Conservation (phyloP, 2,888 invertebrate genomes). For the Hermodice carunculata region DNA sequence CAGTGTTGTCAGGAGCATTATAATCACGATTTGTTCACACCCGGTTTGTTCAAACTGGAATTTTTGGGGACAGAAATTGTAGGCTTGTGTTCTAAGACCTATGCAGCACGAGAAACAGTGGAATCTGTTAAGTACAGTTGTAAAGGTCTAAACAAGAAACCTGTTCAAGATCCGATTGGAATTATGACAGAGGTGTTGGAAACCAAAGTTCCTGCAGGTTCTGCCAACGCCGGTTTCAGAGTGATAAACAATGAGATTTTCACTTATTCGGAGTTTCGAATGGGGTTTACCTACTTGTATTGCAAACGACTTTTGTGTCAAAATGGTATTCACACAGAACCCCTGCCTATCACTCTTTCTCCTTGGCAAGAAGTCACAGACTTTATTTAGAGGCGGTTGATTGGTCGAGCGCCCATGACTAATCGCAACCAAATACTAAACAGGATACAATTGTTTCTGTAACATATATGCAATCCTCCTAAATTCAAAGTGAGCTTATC, state of each 20-base stretch:
- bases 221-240: not conserved
- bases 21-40: slow-evolving; percentile 14
- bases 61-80: slow-evolving; percentile 9
- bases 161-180: not conserved
- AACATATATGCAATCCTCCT: too few species aligned
- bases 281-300: not conserved
- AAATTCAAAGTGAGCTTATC: too few species aligned
- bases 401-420: too few species aligned
- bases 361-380: not conserved
- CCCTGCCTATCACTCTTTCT: not conserved
- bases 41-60: slow-evolving; percentile 25
- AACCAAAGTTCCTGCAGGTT: not conserved
- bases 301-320: not conserved
- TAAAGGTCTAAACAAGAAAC: not conserved
- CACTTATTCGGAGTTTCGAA: not conserved
- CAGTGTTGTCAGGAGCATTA: not conserved
- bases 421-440: too few species aligned
- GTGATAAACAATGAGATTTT: not conserved
- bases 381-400: too few species aligned
- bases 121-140: not conserved
- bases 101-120: not conserved
- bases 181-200: not conserved
- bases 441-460: too few species aligned
- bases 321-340: not conserved
- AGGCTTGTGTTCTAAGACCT: slow-evolving; percentile 20